phyloP scores from a whole-genome alignment of 2,888 invertebrate species.

The Dryobota labecula region DNA sequence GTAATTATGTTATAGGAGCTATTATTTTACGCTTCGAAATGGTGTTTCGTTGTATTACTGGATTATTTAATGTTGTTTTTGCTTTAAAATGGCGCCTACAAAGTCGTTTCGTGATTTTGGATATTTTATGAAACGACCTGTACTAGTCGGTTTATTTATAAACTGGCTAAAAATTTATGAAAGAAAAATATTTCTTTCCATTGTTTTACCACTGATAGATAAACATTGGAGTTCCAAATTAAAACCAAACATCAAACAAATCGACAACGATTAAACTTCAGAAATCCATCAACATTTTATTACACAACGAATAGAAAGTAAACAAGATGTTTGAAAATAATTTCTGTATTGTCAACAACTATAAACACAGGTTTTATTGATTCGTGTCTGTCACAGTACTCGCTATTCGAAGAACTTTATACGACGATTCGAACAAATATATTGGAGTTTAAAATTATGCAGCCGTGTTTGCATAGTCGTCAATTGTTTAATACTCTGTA shows the following conservation, averaged over 20 bases:
- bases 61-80: constrained; percentile 5
- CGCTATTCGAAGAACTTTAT: constrained; percentile 51
- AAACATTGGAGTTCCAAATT: constrained; percentile 35
- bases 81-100: not conserved
- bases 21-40: constrained; percentile 28
- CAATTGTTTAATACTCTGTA: constrained; percentile 27
- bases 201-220: constrained; percentile 17
- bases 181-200: not conserved
- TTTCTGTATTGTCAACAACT: constrained; percentile 54
- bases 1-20: constrained; percentile 46
- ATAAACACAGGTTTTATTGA: constrained; percentile 62
- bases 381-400: constrained; percentile 54
- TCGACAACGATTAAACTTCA: constrained; percentile 34
- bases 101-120: not conserved
- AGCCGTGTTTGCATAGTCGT: constrained; percentile 27
- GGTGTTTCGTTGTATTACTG: constrained; percentile 11
- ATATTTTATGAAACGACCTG: not conserved
- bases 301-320: constrained; percentile 43
- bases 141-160: not conserved
- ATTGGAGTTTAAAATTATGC: constrained; percentile 47
- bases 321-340: constrained; percentile 55
- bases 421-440: constrained; percentile 35
- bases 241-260: constrained; percentile 44
- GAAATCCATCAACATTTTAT: constrained; percentile 51
- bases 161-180: not conserved